Evolutionary conservation across 2,888 invertebrate species (phyloP), one percentile per base, ranked within the genome.

Genomic region (Desoria tigrina): DNA sequence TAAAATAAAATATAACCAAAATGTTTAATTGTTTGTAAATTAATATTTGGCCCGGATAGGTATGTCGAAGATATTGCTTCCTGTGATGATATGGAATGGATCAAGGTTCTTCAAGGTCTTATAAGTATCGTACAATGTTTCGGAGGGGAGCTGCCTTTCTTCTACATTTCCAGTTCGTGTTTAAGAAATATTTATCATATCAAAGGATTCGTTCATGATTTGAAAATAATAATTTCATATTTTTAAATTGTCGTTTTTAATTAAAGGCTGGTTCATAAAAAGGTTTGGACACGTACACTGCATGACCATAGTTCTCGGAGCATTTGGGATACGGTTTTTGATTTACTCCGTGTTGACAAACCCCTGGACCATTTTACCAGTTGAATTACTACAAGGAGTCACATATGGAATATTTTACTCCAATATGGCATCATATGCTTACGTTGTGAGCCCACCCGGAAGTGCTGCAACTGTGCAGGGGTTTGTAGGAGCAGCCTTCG

Each of bases 401-500:
- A 92, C 94, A 0, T 90, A 91, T 79, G 94, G 94, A 26, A 85
- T 94, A 79, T 90, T 90, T 77, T 94, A 90, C 79, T 87, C 92
- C 0, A 88, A 91, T 11, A 91, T 93, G 90, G 88, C 92, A n/a
- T 90, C 92, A 0, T 94, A 92, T 80, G 92, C 92, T 0, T 90
- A 88, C 78, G 86, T 89, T 66, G 86, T 91, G 0, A 88, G 93
- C 1, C 91, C 92, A 0, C 85, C 88, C 0, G 93, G 92, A 9
- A 90, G 90, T 0, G 90, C 90, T 80, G 90, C 92, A 0, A 93
- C 94, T 16, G 87, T 93, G 77, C 92, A 92, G 84, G 93, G 93
- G 57, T 81, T 94, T 51, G 88, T 92, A 26, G 92, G 93, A 16
- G 92, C 91, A 2, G 83, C 92, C 54, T 94, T 93, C 78, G 94